Conservation (phyloP, 1,140 invertebrate genomes). For the Zelostemma sp. region DNA sequence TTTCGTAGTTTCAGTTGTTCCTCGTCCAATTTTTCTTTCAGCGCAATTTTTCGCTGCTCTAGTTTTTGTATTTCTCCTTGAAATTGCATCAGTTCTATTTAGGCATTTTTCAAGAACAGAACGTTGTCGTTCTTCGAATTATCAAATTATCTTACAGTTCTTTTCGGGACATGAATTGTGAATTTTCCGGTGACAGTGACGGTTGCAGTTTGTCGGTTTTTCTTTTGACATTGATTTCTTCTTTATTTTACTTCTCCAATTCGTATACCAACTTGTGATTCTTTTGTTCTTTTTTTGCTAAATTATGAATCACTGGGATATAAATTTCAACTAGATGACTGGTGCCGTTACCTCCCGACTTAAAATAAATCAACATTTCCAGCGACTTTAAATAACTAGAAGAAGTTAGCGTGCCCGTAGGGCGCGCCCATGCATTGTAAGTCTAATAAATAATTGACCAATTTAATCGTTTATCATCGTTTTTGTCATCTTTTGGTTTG, state of each 20-base stretch:
- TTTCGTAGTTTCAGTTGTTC: slow-evolving; percentile 47
- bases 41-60: slow-evolving; percentile 75
- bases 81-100: slow-evolving; percentile 75
- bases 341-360: no score
- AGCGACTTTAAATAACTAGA: no score
- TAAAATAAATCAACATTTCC: no score
- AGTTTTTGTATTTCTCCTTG: slow-evolving; percentile 77
- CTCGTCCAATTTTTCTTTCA: slow-evolving; percentile 70
- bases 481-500: no score
- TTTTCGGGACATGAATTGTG: slow-evolving; percentile 73
- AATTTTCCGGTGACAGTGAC: slow-evolving; percentile 73
- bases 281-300: no score
- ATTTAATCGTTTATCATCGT: no score
- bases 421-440: no score
- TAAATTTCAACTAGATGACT: no score
- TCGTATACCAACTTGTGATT: slow-evolving; percentile 77
- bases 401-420: no score
- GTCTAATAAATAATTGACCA: no score
- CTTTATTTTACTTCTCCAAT: slow-evolving; percentile 72
- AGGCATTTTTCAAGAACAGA: slow-evolving; percentile 72
- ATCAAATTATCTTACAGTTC: slow-evolving; percentile 74
- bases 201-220: slow-evolving; percentile 74
- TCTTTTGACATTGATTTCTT: slow-evolving; percentile 72
- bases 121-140: slow-evolving; percentile 73
- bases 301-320: no score